Evolutionary conservation across 2,113 vertebrate species (phyloP).

Genomic region (Actenoides hombroni): DNA sequence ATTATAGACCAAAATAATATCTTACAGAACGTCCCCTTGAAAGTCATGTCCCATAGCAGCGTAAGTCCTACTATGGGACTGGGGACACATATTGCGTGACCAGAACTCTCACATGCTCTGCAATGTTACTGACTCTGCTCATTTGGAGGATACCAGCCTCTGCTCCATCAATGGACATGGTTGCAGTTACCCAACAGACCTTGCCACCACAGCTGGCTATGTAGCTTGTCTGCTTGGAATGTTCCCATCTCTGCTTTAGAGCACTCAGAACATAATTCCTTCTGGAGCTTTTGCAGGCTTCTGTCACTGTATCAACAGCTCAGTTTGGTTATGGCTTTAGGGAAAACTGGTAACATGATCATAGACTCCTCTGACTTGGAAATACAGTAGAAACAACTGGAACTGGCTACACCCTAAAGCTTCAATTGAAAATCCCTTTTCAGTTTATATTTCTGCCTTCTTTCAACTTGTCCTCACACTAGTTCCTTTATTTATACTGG

Average conservation of each 20-base stretch:
- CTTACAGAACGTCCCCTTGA: neutral
- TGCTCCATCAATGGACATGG: accelerated
- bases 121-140: neutral
- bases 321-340: neutral
- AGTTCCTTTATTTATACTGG: neutral
- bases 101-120: neutral
- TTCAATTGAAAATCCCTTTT: neutral
- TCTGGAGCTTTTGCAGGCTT: neutral
- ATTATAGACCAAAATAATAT: neutral
- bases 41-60: neutral
- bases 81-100: neutral
- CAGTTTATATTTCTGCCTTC: neutral
- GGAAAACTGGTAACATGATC: neutral
- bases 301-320: neutral
- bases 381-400: neutral
- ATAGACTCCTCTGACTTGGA: neutral
- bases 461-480: neutral
- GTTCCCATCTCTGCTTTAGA: neutral
- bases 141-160: neutral
- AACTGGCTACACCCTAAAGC: neutral
- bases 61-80: neutral
- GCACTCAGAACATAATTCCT: neutral
- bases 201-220: neutral
- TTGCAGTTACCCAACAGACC: neutral
- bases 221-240: neutral